Evolutionary conservation across 2,797 vertebrate species (phyloP).

Genomic region (Pachyuromys duprasi): DNA sequence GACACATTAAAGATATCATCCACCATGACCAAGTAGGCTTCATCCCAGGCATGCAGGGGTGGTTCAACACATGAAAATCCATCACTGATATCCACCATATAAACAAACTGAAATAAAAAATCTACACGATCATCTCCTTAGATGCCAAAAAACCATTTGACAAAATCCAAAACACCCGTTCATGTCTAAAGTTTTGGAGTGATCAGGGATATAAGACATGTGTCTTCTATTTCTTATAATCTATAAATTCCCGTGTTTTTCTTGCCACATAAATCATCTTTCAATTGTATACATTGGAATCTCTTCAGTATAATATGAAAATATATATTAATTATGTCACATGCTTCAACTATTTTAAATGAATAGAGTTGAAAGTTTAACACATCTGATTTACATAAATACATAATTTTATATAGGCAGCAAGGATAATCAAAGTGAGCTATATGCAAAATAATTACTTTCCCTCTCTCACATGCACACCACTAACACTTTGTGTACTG

Average conservation of each 20-base stretch:
- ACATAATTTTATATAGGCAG: neutral
- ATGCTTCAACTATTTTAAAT: constrained; percentile 12
- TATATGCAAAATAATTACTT: neutral
- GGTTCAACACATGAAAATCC: too few species aligned
- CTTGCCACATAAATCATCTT: neutral
- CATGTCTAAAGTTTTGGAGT: too few species aligned
- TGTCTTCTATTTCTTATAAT: neutral
- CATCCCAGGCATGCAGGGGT: too few species aligned
- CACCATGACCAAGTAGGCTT: too few species aligned
- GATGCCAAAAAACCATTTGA: too few species aligned
- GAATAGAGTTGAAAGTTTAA: neutral
- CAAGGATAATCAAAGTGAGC: neutral
- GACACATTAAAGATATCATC: too few species aligned
- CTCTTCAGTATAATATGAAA: neutral
- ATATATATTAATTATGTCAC: neutral
- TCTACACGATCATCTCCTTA: too few species aligned
- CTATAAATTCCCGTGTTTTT: neutral
- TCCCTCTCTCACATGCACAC: neutral
- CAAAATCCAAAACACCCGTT: too few species aligned
- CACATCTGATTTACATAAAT: neutral
- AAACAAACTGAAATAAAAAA: too few species aligned
- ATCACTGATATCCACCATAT: too few species aligned
- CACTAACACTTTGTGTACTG: neutral
- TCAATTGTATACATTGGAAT: neutral
- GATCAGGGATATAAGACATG: too few species aligned